Conservation (phyloP, 1,140 invertebrate genomes). For the Pseudomyrmex pallidus region DNA sequence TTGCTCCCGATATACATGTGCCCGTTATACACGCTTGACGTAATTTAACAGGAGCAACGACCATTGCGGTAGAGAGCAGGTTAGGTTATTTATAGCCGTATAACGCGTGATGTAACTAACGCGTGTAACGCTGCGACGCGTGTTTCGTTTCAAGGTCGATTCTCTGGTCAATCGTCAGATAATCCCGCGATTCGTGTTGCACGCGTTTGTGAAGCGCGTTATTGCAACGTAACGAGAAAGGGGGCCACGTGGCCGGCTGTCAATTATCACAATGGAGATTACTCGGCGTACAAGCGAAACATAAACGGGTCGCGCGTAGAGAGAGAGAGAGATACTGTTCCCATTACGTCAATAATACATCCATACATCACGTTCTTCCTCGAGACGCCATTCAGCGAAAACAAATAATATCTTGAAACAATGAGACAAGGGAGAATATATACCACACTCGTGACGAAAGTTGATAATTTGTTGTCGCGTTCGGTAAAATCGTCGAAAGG, state of each 20-base stretch:
- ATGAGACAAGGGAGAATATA: background rate
- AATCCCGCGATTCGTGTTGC: conserved; percentile 19
- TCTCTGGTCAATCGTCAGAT: background rate
- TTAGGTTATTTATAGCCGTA: conserved; percentile 15
- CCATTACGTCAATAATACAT: background rate
- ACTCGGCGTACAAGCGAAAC: background rate
- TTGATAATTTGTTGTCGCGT: conserved; percentile 14
- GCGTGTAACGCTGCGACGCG: background rate
- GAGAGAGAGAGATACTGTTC: background rate
- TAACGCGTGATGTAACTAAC: conserved; percentile 2
- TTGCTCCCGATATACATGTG: background rate
- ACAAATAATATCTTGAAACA: conserved; percentile 1
- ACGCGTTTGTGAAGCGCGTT: background rate
- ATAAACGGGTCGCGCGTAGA: background rate
- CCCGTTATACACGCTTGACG: too few relatives aligned
- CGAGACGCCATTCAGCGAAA: background rate
- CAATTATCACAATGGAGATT: conserved; percentile 16
- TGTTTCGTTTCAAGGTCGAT: conserved; percentile 43
- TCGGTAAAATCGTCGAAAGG: conserved; percentile 9
- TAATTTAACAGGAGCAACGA: background rate
- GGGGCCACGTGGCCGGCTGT: background rate
- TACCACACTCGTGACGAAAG: background rate
- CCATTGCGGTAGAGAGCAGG: too few relatives aligned
- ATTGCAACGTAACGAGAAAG: conserved; percentile 2
- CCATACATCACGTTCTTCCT: background rate